Evolutionary conservation across 2,888 invertebrate species (phyloP).

Genomic region (Pinctada fucata): DNA sequence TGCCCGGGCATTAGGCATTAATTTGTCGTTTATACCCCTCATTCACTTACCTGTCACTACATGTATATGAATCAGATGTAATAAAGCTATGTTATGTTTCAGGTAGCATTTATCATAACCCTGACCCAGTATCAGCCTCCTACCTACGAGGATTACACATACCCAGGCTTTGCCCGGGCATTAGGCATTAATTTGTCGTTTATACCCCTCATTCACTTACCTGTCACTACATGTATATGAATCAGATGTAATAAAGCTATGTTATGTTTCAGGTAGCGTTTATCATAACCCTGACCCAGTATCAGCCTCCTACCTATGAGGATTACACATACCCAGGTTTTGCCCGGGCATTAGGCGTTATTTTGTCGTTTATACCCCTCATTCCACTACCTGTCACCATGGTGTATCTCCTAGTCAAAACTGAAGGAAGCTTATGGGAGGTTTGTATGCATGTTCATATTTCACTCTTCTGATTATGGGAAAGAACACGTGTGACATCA

Average conservation of each 20-base stretch:
- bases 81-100: slow-evolving; percentile 20
- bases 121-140: slow-evolving; percentile 65
- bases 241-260: too few relatives aligned
- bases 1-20: slow-evolving; percentile 70
- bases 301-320: slow-evolving; percentile 68
- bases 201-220: slow-evolving; percentile 64
- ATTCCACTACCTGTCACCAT: slow-evolving; percentile 64
- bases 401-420: slow-evolving; percentile 52
- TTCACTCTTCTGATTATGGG: neutral
- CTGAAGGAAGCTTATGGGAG: slow-evolving; percentile 55
- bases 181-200: slow-evolving; percentile 69
- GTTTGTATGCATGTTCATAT: slow-evolving; percentile 39
- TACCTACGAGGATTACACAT: slow-evolving; percentile 71
- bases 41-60: slow-evolving; percentile 25
- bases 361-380: slow-evolving; percentile 64
- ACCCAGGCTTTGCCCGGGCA: slow-evolving; percentile 70
- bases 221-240: slow-evolving; percentile 46
- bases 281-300: slow-evolving; percentile 63
- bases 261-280: slow-evolving; percentile 61
- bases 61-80: too few relatives aligned
- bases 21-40: slow-evolving; percentile 64
- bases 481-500: too few relatives aligned
- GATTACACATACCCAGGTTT: slow-evolving; percentile 72
- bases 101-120: slow-evolving; percentile 69
- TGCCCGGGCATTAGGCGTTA: slow-evolving; percentile 70